Evolutionary conservation across 1,140 invertebrate genomes (phyloP), one percentile per base, ranked within the genome.

Genomic region (Centruroides vittatus): DNA sequence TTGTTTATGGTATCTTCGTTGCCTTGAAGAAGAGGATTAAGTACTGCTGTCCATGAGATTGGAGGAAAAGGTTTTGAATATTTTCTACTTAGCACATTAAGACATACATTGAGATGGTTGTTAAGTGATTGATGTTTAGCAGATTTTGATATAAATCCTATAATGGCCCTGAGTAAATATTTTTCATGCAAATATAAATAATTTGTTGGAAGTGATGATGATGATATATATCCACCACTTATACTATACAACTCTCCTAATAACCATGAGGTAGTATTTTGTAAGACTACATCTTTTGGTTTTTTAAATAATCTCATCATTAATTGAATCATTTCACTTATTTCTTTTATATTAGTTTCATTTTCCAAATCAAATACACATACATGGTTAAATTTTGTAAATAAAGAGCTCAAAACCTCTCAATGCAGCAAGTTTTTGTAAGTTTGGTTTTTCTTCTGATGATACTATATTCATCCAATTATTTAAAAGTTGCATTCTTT

Each of bases 371-470:
- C 41, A 41, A 41, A 41, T 41, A 8, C 5, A 41, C 41, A 41
- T 5, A 41, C 41, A 41, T 41, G 8, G 8, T 8, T 41, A 8
- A 41, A 41, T 8, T 41, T 41, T 41, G 41, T 41, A 60, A 36
- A 60, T n/a, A 63, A 46, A n/a, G 62, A 52, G 49, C 58, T 57
- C 9, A 63, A n/a, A 47, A 23, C 62, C 62, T 57, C 60, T 63
- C 36, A 63, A 57, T 34, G 62, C 62, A 47, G 62, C 62, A n/a
- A 63, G 59, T 58, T 35, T 51, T 12, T 63, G 62, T 12, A 63
- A 55, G 0, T 58, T 63, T 13, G 49, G 55, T 35, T 23, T 12
- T 55, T 58, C 61, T 47, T 62, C 57, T 54, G 56, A 58, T 12
- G 57, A n/a, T 13, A 62, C 3, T 8, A 53, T 58, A 41, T 55